Base-by-base conservation (phyloP, 1,140 invertebrate species). In the Aphis gossypii region DNA sequence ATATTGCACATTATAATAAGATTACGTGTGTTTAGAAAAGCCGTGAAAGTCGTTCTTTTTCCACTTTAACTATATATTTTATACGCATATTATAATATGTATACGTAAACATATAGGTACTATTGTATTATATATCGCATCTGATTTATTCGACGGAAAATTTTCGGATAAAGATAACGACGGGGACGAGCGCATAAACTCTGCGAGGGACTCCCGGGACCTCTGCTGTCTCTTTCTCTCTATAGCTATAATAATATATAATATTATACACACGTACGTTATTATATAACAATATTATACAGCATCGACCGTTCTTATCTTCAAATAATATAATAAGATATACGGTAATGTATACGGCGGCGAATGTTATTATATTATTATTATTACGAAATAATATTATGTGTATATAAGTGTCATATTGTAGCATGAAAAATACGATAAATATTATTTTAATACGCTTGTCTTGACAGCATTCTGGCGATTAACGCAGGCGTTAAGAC, bases 91-190 rank as follows among this genome's bases (percentile, higher is more conserved):
- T 68, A n/a, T 41, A 41, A 3, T 68, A 18, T 68, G 48, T 68
- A 18, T 68, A 68, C 60, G 60, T 68, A 68, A 46, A 46, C 38
- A 41, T 23, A 84, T 25, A 84, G 23, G 23, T 23, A 44, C 76
- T 41, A 41, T 41, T 11, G 41, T 86, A 86, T 46, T 46, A 44
- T 84, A 48, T 41, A 84, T 84, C 21, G 83, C 83, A 44, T 25
- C 21, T 84, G 41, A 84, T 84, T 84, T 84, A 84, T 84, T 41
- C 23, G 38, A 41, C 0, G 7, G 83, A 84, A 44, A 41, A 84
- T 44, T 44, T 84, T 84, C 38, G 83, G 38, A 84, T 41, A 41
- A 84, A 84, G 23, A 84, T 84, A 84, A 84, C 83, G 83, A 41
- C 0, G 30, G 11, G 9, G 60, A 0, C 23, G 82, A 6, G 2